Conservation (phyloP, 2,888 invertebrate genomes). For the Adineta ricciae region DNA sequence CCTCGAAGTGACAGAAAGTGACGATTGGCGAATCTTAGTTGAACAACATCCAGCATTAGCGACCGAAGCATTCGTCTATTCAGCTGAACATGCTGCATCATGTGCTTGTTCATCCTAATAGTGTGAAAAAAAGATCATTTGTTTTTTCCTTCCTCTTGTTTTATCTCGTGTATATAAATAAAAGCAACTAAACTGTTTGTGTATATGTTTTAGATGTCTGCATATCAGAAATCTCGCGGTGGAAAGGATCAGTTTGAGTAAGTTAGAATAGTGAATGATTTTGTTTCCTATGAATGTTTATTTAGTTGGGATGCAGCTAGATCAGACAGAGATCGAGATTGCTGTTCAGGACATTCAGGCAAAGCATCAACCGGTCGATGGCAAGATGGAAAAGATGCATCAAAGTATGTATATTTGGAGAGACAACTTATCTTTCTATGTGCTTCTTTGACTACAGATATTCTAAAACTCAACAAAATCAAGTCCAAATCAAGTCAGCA, state of each 20-base stretch:
- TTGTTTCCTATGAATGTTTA: slow-evolving; percentile 30
- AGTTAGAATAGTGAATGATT: background rate
- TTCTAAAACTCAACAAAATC: background rate
- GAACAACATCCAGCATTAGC: slow-evolving; percentile 12
- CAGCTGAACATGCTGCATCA: slow-evolving; percentile 4
- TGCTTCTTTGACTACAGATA: background rate
- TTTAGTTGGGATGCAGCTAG: slow-evolving; percentile 38
- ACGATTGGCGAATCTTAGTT: slow-evolving; percentile 12
- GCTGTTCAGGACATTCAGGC: slow-evolving; percentile 38
- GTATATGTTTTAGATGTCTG: slow-evolving; percentile 6
- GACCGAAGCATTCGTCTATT: slow-evolving; percentile 14
- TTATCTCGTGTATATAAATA: background rate
- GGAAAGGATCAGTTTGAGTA: background rate
- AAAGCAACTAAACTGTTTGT: background rate
- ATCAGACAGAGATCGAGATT: slow-evolving; percentile 38
- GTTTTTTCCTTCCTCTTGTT: background rate
- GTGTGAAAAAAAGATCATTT: background rate
- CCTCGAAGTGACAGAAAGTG: slow-evolving; percentile 1
- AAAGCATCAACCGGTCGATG: slow-evolving; percentile 38
- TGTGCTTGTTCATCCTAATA: slow-evolving; percentile 2
- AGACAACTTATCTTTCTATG: background rate
- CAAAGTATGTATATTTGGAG: slow-evolving; percentile 35
- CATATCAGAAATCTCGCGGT: background rate
- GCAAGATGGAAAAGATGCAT: slow-evolving; percentile 38
- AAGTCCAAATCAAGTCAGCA: slow-evolving; percentile 17